A percentile compares a stretch with the other conserved stretches of the same genome.
These are phyloP conservation scores for Campoplex capitator DNA, from an alignment of 2,888 invertebrate genomes.

Conservation along the genomic window DNA sequence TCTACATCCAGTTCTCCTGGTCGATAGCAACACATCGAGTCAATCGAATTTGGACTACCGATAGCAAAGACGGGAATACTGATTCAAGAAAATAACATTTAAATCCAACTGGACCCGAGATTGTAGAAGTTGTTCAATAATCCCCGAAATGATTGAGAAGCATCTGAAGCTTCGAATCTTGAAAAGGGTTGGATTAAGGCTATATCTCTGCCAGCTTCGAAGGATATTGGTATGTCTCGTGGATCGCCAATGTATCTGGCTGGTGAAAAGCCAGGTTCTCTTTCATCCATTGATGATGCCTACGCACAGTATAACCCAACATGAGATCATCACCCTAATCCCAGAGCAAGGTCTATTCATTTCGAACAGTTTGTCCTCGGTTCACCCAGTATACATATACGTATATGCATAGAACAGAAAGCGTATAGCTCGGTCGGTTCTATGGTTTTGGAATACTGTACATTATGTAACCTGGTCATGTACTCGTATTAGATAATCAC, in stretches of 20 bases:
- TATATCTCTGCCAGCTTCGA: neutral
- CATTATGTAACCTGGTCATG: conserved; percentile 54
- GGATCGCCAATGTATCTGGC: conserved; percentile 26
- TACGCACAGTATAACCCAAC: conserved; percentile 12
- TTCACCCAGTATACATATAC: conserved; percentile 24
- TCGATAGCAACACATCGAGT: neutral
- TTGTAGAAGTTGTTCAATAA: neutral
- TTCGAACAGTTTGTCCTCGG: conserved; percentile 40
- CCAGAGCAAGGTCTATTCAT: conserved; percentile 47
- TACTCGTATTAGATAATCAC: conserved; percentile 81
- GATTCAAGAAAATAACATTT: neutral
- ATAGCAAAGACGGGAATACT: neutral
- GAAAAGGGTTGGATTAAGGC: conserved; percentile 3
- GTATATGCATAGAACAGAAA: neutral
- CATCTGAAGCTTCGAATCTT: neutral
- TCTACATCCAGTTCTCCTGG: neutral
- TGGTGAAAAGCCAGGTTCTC: conserved; percentile 47
- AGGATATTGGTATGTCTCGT: conserved; percentile 36
- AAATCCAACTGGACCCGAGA: neutral
- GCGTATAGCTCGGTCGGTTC: neutral
- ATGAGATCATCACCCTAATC: conserved; percentile 59
- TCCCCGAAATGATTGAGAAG: neutral
- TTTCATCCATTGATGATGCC: conserved; percentile 27
- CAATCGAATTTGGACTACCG: neutral
- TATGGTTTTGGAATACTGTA: conserved; percentile 25